phyloP scores from a whole-genome alignment of 1,140 invertebrate species.

The Batillaria attramentaria region DNA sequence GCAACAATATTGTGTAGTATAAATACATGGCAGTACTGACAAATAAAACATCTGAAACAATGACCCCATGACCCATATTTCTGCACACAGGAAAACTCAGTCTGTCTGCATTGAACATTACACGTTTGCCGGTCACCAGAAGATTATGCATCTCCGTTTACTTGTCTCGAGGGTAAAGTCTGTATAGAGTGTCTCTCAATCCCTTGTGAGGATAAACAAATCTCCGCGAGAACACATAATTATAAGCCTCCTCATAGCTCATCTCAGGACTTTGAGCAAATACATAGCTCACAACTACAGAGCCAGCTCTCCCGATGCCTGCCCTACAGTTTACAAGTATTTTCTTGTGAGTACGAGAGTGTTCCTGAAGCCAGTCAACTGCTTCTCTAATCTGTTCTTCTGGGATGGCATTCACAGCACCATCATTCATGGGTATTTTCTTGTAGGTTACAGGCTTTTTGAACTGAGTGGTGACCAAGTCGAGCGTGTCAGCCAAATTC shows the following conservation, averaged over 20 bases:
- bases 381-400: conserved; percentile 29
- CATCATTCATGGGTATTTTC: conserved; percentile 38
- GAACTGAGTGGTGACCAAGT: conserved; percentile 34
- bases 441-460: conserved; percentile 36
- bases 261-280: conserved; percentile 37
- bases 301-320: conserved; percentile 47
- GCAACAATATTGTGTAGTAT: neutral
- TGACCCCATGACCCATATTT: neutral
- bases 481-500: conserved; percentile 44
- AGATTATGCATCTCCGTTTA: neutral
- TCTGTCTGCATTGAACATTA: neutral
- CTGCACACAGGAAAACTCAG: neutral
- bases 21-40: neutral
- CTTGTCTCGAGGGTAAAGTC: conserved; percentile 33
- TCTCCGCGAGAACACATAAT: conserved; percentile 41
- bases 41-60: neutral
- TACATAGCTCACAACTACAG: conserved; percentile 43
- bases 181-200: conserved; percentile 38
- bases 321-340: conserved; percentile 44
- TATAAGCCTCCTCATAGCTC: conserved; percentile 40
- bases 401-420: conserved; percentile 25
- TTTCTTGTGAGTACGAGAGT: conserved; percentile 26
- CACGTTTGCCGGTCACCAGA: neutral
- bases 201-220: conserved; percentile 47
- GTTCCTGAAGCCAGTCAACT: conserved; percentile 40